Percentiles rank a stretch among this genome's conserved stretches.
Conservation (phyloP, 1,140 invertebrate species). For the Musca domestica region DNA sequence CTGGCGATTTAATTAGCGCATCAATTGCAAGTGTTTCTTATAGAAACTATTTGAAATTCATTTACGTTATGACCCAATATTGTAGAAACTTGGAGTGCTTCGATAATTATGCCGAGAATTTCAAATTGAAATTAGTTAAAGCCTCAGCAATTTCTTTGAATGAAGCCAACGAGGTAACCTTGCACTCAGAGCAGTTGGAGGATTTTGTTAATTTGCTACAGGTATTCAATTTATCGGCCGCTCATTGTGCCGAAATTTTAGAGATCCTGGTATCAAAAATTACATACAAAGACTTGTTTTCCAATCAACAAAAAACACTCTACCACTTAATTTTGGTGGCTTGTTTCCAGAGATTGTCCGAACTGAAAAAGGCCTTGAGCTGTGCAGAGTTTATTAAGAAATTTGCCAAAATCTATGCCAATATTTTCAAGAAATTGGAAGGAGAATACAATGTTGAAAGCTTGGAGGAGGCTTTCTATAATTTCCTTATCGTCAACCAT, state of each 20-base stretch:
- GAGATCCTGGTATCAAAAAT: slow-evolving; percentile 32
- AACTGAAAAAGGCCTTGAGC: slow-evolving; percentile 35
- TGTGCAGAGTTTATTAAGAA: slow-evolving; percentile 31
- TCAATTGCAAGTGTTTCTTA: slow-evolving; percentile 25
- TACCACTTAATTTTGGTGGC: slow-evolving; percentile 39
- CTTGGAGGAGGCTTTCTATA: slow-evolving; percentile 57
- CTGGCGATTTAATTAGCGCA: slow-evolving; percentile 35
- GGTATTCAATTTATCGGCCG: slow-evolving; percentile 34
- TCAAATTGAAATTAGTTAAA: slow-evolving; percentile 40
- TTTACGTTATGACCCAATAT: slow-evolving; percentile 35
- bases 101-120: slow-evolving; percentile 34
- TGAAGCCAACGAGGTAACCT: background rate
- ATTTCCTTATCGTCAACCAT: slow-evolving; percentile 62
- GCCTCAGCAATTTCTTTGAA: slow-evolving; percentile 37
- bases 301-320: slow-evolving; percentile 29
- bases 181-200: slow-evolving; percentile 30
- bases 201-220: slow-evolving; percentile 39
- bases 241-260: slow-evolving; percentile 40
- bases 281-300: slow-evolving; percentile 34
- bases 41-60: slow-evolving; percentile 39
- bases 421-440: slow-evolving; percentile 27
- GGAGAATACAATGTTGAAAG: slow-evolving; percentile 53
- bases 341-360: slow-evolving; percentile 34
- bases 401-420: slow-evolving; percentile 32
- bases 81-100: slow-evolving; percentile 34